Conservation (phyloP, 1,140 invertebrate species). For the Diabrotica undecimpunctata region DNA sequence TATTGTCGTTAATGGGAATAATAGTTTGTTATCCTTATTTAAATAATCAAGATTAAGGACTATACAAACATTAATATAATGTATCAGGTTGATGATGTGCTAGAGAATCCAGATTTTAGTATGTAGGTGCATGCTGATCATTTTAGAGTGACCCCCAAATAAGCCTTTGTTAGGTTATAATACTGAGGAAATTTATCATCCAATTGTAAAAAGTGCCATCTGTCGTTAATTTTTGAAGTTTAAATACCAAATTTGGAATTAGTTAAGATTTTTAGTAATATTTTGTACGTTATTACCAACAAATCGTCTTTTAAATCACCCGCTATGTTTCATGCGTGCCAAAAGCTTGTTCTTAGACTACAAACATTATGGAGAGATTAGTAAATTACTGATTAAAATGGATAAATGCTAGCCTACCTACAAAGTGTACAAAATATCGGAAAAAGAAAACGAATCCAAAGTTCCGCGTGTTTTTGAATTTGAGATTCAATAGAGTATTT, state of each 20-base stretch:
- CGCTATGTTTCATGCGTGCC: background rate
- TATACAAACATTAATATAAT: too few relatives aligned
- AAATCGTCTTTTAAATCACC: background rate
- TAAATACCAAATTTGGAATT: background rate
- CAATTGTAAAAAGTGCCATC: background rate
- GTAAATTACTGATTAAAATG: conserved; percentile 19
- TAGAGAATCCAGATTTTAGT: too few relatives aligned
- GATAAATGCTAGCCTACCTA: conserved; percentile 17
- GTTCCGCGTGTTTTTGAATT: background rate
- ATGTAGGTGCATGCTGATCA: too few relatives aligned
- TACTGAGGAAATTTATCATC: background rate
- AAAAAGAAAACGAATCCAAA: conserved; percentile 10
- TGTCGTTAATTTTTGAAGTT: background rate
- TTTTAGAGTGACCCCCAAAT: too few relatives aligned
- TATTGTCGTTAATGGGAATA: too few relatives aligned
- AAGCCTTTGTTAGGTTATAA: too few relatives aligned
- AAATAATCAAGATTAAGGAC: too few relatives aligned
- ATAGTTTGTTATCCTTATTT: too few relatives aligned
- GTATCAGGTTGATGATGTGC: too few relatives aligned
- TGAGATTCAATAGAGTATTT: background rate
- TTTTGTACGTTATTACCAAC: background rate
- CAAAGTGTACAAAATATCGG: conserved; percentile 6
- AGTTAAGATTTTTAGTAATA: background rate
- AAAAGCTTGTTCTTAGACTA: background rate
- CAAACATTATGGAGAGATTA: conserved; percentile 24